These are phyloP conservation scores for Andrena flavipes DNA, from an alignment of 2,888 invertebrate species.

Conservation along the genomic window DNA sequence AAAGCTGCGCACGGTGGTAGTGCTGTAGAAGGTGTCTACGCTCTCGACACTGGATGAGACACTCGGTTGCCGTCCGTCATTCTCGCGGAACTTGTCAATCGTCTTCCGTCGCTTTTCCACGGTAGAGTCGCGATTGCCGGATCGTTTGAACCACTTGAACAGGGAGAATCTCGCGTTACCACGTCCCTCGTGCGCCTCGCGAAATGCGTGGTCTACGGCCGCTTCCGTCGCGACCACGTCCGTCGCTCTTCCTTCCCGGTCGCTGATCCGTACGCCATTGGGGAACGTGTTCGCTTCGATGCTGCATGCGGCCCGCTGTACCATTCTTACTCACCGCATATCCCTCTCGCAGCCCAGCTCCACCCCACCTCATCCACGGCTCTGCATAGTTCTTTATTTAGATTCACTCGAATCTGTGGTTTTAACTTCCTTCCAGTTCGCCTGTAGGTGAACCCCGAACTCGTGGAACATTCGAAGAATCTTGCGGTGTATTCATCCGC, in stretches of 20 bases:
- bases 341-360: slow-evolving; percentile 58
- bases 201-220: slow-evolving; percentile 37
- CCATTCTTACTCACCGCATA: slow-evolving; percentile 73
- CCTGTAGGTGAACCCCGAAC: slow-evolving; percentile 52
- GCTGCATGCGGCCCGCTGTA: slow-evolving; percentile 70
- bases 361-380: slow-evolving; percentile 61
- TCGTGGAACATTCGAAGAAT: slow-evolving; percentile 42
- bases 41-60: slow-evolving; percentile 87
- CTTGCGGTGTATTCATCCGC: slow-evolving; percentile 24
- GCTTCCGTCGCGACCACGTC: slow-evolving; percentile 52
- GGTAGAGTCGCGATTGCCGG: slow-evolving; percentile 80
- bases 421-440: slow-evolving; percentile 72
- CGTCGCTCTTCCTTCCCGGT: slow-evolving; percentile 58
- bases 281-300: slow-evolving; percentile 69
- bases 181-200: slow-evolving; percentile 37
- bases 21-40: slow-evolving; percentile 89
- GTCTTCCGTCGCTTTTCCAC: slow-evolving; percentile 67
- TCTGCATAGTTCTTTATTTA: slow-evolving; percentile 76
- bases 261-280: slow-evolving; percentile 72
- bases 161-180: slow-evolving; percentile 87
- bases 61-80: slow-evolving; percentile 55
- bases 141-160: slow-evolving; percentile 90
- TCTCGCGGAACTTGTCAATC: slow-evolving; percentile 57
- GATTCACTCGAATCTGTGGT: slow-evolving; percentile 70
- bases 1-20: slow-evolving; percentile 90